These are phyloP conservation scores for Plagodis dolabraria DNA, from an alignment of 2,888 invertebrate species.

Conservation along the genomic window DNA sequence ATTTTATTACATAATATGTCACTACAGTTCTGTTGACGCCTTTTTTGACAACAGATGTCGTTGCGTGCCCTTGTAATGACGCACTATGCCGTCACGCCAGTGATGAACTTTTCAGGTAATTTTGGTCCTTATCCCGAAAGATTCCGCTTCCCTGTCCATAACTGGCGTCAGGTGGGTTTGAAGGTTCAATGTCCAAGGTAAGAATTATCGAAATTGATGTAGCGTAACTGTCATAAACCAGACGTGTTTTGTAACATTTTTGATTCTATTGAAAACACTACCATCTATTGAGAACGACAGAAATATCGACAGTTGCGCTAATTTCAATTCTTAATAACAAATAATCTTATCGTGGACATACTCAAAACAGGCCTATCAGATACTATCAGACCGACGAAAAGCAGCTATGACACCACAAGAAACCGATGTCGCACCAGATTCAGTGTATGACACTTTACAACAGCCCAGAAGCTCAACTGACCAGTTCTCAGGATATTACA, in stretches of 20 bases:
- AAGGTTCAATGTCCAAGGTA: conserved; percentile 20
- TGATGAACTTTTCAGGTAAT: conserved; percentile 5
- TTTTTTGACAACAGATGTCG: conserved; percentile 39
- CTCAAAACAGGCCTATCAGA: conserved; percentile 27
- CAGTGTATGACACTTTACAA: conserved; percentile 87
- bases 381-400: conserved; percentile 25
- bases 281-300: background rate
- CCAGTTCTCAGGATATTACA: conserved; percentile 92
- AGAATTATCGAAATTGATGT: conserved; percentile 1
- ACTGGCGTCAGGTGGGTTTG: conserved; percentile 23
- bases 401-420: conserved; percentile 35
- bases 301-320: conserved; percentile 12
- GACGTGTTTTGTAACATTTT: background rate
- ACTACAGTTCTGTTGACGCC: conserved; percentile 37
- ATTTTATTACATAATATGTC: conserved; percentile 24
- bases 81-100: conserved; percentile 1
- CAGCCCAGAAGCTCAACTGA: conserved; percentile 96
- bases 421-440: conserved; percentile 56
- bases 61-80: conserved; percentile 25
- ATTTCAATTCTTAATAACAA: background rate
- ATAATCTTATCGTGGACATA: conserved; percentile 22
- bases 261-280: too few species aligned
- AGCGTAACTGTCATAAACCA: conserved; percentile 6
- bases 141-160: conserved; percentile 1
- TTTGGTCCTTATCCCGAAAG: conserved; percentile 5